phyloP scores from a whole-genome alignment of 2,797 vertebrate genomes.

The Chelonia mydas region DNA sequence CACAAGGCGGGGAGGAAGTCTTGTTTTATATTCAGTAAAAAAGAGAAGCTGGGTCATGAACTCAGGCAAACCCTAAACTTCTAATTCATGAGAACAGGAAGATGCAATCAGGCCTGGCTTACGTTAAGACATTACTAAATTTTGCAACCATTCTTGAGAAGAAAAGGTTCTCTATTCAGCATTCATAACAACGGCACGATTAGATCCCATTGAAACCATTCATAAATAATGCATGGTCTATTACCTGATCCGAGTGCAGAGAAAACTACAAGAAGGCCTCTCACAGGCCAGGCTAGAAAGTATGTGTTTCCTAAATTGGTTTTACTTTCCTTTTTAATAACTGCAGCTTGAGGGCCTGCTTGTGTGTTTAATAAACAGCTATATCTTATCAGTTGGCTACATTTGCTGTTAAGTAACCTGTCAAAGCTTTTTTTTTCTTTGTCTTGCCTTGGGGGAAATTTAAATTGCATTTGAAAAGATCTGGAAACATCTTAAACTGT shows the following conservation, averaged over 20 bases:
- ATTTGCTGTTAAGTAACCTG: constrained; percentile 14
- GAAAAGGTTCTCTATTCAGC: not conserved
- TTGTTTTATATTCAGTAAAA: not conserved
- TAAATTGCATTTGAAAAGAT: constrained; percentile 49
- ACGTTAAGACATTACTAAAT: not conserved
- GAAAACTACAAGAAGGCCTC: not conserved
- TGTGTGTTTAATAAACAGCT: constrained; percentile 58
- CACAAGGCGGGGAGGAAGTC: not conserved
- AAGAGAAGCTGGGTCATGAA: not conserved
- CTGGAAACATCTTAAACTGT: constrained; percentile 29
- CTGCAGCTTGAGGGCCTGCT: constrained; percentile 24
- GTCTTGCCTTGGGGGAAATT: not conserved
- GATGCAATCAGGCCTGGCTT: not conserved
- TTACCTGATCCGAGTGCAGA: not conserved
- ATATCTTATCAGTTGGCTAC: constrained; percentile 17
- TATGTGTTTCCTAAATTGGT: not conserved
- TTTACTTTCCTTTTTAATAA: constrained; percentile 44
- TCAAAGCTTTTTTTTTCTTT: not conserved
- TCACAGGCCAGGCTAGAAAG: not conserved
- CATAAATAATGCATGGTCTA: not conserved
- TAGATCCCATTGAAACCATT: not conserved
- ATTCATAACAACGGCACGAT: not conserved
- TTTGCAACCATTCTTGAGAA: not conserved
- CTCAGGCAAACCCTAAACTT: not conserved
- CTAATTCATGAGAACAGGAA: not conserved